Conservation (phyloP, 2,888 invertebrate genomes). For the Calameuta pallipes region DNA sequence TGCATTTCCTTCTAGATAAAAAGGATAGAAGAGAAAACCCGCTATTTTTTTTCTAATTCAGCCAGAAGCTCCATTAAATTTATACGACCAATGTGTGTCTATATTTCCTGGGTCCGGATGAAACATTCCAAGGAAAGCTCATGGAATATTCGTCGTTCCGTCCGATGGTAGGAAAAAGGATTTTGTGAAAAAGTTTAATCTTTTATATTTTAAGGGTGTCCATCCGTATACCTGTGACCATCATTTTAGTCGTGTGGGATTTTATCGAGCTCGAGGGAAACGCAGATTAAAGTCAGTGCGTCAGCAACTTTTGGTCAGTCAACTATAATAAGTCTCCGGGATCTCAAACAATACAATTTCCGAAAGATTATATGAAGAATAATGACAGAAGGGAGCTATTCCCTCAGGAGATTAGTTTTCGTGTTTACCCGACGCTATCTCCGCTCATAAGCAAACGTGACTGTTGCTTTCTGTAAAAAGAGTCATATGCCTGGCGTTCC, state of each 20-base stretch:
- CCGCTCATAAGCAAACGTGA: conserved; percentile 49
- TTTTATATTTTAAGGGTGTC: neutral
- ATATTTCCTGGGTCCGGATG: neutral
- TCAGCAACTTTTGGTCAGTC: conserved; percentile 52
- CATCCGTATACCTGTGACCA: neutral
- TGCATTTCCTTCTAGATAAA: neutral
- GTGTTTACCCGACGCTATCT: conserved; percentile 43
- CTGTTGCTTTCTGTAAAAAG: conserved; percentile 41
- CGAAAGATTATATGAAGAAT: conserved; percentile 50
- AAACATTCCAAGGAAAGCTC: neutral
- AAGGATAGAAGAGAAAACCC: neutral
- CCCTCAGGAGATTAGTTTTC: conserved; percentile 42
- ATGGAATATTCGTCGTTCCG: neutral
- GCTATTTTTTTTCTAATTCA: no score
- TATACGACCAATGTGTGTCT: neutral
- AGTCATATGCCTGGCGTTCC: conserved; percentile 10
- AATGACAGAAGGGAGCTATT: conserved; percentile 36
- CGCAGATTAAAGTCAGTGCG: conserved; percentile 51
- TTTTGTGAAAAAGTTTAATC: neutral
- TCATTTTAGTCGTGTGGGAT: neutral
- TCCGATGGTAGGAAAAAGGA: neutral
- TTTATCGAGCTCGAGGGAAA: conserved; percentile 4
- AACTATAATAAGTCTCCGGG: conserved; percentile 43
- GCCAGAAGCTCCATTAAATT: neutral
- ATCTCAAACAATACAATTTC: conserved; percentile 54